Percentiles rank a stretch among this genome's conserved stretches.
Evolutionary conservation across 1,140 invertebrate genomes (phyloP).

Genomic region (Microplitis demolitor): DNA sequence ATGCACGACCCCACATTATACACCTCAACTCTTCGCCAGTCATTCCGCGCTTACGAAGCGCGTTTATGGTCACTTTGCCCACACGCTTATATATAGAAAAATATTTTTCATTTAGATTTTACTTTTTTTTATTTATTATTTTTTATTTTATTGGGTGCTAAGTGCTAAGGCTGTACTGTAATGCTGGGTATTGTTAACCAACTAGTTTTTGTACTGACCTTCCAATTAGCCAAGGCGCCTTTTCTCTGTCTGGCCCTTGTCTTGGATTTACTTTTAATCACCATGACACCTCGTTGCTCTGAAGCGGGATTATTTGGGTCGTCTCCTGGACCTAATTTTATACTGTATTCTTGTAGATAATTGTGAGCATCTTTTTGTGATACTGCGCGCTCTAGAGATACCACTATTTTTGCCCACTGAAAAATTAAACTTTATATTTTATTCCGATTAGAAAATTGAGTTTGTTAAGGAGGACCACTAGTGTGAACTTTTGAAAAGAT

Average conservation of each 20-base stretch:
- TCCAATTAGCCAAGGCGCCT: conserved; percentile 96
- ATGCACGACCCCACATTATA: conserved; percentile 87
- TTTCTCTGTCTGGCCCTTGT: conserved; percentile 95
- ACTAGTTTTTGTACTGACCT: conserved; percentile 65
- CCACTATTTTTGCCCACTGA: conserved; percentile 98
- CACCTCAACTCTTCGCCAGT: conserved; percentile 83
- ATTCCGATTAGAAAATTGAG: background rate
- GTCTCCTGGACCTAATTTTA: conserved; percentile 84
- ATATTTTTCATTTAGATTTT: too few relatives aligned
- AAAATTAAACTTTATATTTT: background rate
- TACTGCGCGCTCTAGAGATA: conserved; percentile 91
- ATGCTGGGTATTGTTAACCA: background rate
- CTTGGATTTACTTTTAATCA: conserved; percentile 96
- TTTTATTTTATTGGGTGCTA: too few relatives aligned
- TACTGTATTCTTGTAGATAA: conserved; percentile 94
- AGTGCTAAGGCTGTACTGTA: too few relatives aligned
- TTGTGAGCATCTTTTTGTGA: conserved; percentile 85
- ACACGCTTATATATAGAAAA: conserved; percentile 68
- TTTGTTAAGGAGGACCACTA: background rate
- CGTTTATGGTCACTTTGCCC: conserved; percentile 84
- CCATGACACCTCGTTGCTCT: conserved; percentile 91
- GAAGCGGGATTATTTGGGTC: conserved; percentile 71
- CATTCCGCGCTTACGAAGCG: conserved; percentile 79
- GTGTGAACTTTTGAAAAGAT: too few relatives aligned
- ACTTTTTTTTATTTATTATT: too few relatives aligned